A percentile compares a stretch with the other conserved stretches of the same genome.
These are phyloP conservation scores for Eristalis arbustorum DNA, from an alignment of 2,888 invertebrate species.

Conservation along the genomic window DNA sequence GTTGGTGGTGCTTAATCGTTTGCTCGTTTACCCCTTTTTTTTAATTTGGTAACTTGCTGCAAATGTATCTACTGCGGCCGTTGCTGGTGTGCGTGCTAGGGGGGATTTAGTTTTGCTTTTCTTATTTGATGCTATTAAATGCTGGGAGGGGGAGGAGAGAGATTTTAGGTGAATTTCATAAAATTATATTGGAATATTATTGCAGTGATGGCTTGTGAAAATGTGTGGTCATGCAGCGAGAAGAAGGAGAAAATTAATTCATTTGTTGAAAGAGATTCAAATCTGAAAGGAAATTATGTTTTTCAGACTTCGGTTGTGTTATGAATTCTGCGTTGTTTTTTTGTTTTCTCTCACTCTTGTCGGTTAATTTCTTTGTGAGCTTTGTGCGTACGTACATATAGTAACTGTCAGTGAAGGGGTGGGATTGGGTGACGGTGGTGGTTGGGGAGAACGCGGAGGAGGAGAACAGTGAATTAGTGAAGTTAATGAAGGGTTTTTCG, in stretches of 20 bases:
- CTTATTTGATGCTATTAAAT: not conserved
- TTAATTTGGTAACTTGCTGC: slow-evolving; percentile 49
- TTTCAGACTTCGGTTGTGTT: slow-evolving; percentile 63
- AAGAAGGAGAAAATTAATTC: slow-evolving; percentile 68
- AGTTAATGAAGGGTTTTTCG: not conserved
- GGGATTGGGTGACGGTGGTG: not conserved
- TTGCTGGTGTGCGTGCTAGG: slow-evolving; percentile 18
- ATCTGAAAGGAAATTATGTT: slow-evolving; percentile 77
- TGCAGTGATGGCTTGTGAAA: slow-evolving; percentile 59
- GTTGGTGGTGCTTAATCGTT: slow-evolving; percentile 65
- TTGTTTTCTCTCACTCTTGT: slow-evolving; percentile 17
- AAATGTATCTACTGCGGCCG: slow-evolving; percentile 52
- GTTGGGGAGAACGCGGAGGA: no score
- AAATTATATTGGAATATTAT: slow-evolving; percentile 64
- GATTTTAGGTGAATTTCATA: slow-evolving; percentile 46
- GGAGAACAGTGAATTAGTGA: not conserved
- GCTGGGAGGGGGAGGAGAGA: not conserved
- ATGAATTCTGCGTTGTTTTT: slow-evolving; percentile 68
- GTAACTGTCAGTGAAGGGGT: not conserved
- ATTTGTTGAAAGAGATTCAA: slow-evolving; percentile 67
- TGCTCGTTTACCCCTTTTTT: slow-evolving; percentile 61
- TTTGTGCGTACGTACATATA: not conserved
- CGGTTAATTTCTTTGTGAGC: slow-evolving; percentile 50
- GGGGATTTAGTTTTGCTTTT: slow-evolving; percentile 4
- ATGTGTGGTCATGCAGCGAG: slow-evolving; percentile 56